These are phyloP conservation scores for Aphaenogaster ashmeadi DNA, from an alignment of 1,140 invertebrate species.

Conservation along the genomic window DNA sequence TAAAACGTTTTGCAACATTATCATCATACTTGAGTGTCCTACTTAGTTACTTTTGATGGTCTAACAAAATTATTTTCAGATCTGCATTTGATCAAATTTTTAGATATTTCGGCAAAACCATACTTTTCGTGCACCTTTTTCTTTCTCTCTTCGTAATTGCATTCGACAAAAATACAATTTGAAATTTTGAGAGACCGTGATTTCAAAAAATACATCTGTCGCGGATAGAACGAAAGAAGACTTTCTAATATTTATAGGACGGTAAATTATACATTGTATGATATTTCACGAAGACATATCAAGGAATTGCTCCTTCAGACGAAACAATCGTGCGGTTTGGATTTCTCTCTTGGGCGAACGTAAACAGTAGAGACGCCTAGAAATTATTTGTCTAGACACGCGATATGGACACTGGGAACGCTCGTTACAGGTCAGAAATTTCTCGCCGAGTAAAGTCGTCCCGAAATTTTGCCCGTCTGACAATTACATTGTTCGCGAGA, in stretches of 20 bases:
- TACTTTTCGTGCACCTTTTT: no score
- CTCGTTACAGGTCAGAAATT: constrained; percentile 9
- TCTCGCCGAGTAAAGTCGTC: constrained; percentile 6
- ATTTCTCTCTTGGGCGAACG: constrained; percentile 1
- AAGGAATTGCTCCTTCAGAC: background rate
- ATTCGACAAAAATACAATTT: background rate
- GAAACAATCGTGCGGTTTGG: constrained; percentile 2
- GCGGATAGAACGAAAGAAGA: background rate
- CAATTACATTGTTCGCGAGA: constrained; percentile 18
- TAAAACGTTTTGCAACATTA: no score
- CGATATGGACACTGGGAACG: constrained; percentile 12
- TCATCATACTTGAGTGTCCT: no score
- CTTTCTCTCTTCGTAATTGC: background rate
- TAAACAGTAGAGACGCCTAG: background rate
- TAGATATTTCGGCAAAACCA: no score
- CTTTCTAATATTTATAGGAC: background rate
- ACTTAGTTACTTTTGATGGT: no score
- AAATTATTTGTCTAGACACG: constrained; percentile 58
- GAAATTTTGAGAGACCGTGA: background rate
- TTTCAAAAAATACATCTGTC: background rate
- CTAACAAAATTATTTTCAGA: no score
- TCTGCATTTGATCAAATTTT: no score
- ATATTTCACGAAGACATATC: background rate
- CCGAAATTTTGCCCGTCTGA: background rate
- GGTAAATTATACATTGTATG: constrained; percentile 9